Evolutionary conservation across 2,797 vertebrate species (phyloP).

Genomic region (Geotrypetes seraphini): DNA sequence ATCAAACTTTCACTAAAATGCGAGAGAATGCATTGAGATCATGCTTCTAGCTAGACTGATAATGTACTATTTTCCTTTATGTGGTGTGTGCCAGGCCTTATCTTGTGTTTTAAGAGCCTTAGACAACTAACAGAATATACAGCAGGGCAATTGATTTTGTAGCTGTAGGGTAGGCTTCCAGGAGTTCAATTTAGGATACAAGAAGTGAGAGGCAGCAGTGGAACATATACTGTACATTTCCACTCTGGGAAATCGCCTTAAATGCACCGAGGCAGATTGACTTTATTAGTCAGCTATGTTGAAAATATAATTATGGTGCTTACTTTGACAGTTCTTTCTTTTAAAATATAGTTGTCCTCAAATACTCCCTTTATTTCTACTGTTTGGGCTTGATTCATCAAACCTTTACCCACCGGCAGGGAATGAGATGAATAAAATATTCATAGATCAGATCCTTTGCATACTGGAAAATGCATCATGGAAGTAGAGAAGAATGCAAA

Average conservation of each 20-base stretch:
- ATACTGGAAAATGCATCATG: too few relatives aligned
- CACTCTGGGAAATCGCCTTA: constrained; percentile 1
- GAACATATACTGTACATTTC: constrained; percentile 16
- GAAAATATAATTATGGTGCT: constrained; percentile 10
- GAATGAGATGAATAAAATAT: too few relatives aligned
- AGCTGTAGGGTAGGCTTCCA: constrained; percentile 2
- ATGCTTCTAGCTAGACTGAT: constrained; percentile 18
- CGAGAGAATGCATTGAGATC: constrained; percentile 15
- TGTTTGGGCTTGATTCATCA: too few relatives aligned
- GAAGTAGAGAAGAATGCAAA: too few relatives aligned
- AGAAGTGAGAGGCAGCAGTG: neutral
- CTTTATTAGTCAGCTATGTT: constrained; percentile 4
- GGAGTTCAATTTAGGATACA: constrained; percentile 9
- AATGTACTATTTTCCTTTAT: constrained; percentile 5
- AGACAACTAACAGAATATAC: constrained; percentile 3
- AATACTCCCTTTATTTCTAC: constrained; percentile 6
- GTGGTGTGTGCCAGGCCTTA: constrained; percentile 1
- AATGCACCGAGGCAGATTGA: neutral
- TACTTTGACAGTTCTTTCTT: constrained; percentile 6
- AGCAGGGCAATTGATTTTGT: constrained; percentile 11
- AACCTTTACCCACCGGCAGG: too few relatives aligned
- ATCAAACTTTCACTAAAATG: constrained; percentile 49
- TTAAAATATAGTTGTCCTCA: constrained; percentile 11
- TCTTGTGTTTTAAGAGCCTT: constrained; percentile 13
- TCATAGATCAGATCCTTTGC: too few relatives aligned